These are phyloP conservation scores for Megalurothrips usitatus DNA, from an alignment of 2,888 invertebrate species.

Conservation along the genomic window DNA sequence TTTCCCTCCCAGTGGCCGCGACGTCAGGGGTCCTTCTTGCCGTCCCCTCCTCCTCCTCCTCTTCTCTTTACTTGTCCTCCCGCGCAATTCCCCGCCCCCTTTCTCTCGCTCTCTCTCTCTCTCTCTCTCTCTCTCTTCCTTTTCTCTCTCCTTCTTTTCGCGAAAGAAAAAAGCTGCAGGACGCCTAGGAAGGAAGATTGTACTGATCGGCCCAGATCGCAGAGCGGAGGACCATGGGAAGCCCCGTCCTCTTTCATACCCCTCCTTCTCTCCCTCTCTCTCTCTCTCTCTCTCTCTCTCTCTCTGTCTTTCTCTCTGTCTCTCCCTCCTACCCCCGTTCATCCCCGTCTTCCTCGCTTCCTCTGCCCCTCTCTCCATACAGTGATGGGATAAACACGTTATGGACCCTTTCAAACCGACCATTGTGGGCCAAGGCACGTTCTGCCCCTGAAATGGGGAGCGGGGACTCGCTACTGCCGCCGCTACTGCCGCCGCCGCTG, in stretches of 20 bases:
- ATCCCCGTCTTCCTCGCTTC: background rate
- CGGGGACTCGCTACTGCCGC: background rate
- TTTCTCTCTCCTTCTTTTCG: too few species aligned
- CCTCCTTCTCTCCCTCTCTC: too few species aligned
- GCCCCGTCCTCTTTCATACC: too few species aligned
- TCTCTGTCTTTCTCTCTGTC: background rate
- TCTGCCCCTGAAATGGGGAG: background rate
- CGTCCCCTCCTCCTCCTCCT: too few species aligned
- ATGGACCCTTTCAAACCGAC: constrained; percentile 22
- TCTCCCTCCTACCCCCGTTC: background rate
- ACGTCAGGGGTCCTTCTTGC: too few species aligned
- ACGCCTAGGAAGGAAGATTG: background rate
- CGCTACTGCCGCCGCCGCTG: too few species aligned
- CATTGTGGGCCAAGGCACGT: constrained; percentile 25
- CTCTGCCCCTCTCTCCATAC: background rate
- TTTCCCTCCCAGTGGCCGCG: too few species aligned
- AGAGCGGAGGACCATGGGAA: too few species aligned
- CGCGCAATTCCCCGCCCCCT: too few species aligned
- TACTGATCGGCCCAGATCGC: background rate
- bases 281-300: constrained; percentile 1
- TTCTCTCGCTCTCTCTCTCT: background rate
- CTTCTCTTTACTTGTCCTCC: too few species aligned
- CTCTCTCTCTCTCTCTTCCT: background rate
- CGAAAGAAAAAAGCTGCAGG: background rate
- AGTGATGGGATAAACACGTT: constrained; percentile 26